These are phyloP conservation scores for Hypselothyrea guttata DNA, from an alignment of 2,888 invertebrate species.

Conservation along the genomic window DNA sequence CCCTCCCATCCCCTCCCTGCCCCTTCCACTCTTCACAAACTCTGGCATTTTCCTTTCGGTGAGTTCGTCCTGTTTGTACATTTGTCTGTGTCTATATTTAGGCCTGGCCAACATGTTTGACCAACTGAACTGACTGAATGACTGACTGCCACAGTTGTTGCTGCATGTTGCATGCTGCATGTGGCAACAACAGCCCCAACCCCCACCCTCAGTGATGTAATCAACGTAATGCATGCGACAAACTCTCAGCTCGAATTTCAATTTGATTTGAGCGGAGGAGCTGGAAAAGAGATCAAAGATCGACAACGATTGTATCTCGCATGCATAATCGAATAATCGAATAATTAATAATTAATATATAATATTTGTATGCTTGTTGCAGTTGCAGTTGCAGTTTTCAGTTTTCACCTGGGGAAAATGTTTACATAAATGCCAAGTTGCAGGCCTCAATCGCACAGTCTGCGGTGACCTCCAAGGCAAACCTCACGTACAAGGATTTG, in stretches of 20 bases:
- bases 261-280: conserved; percentile 38
- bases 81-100: conserved; percentile 70
- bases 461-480: conserved; percentile 72
- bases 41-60: neutral
- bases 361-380: conserved; percentile 16
- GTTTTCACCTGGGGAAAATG: conserved; percentile 21
- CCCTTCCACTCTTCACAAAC: neutral
- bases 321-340: conserved; percentile 61
- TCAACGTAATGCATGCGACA: conserved; percentile 75
- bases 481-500: conserved; percentile 77
- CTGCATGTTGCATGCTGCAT: conserved; percentile 44
- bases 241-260: conserved; percentile 72
- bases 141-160: conserved; percentile 75
- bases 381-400: conserved; percentile 2
- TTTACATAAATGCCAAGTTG: conserved; percentile 48
- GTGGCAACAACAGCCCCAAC: conserved; percentile 1
- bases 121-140: conserved; percentile 77
- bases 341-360: conserved; percentile 56
- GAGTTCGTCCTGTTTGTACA: conserved; percentile 62
- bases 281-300: conserved; percentile 56
- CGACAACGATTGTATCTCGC: conserved; percentile 64
- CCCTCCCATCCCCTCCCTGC: neutral
- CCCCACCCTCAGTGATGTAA: conserved; percentile 59
- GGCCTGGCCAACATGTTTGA: conserved; percentile 69
- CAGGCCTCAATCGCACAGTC: conserved; percentile 49